Percentiles rank a stretch among this genome's conserved stretches.
Evolutionary conservation across 2,113 vertebrate species (phyloP).

Genomic region (Pseudorectes ferrugineus): DNA sequence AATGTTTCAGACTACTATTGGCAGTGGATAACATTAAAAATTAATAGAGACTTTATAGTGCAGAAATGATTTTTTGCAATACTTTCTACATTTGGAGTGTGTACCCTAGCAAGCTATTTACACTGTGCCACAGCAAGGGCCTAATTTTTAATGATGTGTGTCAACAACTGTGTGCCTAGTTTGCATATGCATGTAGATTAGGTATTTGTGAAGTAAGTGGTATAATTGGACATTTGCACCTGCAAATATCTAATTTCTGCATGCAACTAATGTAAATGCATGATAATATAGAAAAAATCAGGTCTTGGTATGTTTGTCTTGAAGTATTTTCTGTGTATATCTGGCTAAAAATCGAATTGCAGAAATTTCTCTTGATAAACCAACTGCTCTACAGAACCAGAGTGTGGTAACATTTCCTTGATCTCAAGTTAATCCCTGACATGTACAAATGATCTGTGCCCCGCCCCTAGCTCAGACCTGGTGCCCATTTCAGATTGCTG

Average conservation of each 20-base stretch:
- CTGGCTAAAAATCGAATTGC: neutral
- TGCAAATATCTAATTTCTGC: constrained; percentile 56
- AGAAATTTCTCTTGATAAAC: neutral
- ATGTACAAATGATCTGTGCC: neutral
- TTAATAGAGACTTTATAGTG: neutral
- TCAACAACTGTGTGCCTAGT: constrained; percentile 57
- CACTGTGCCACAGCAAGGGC: constrained; percentile 62
- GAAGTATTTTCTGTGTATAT: neutral
- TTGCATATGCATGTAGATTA: constrained; percentile 65
- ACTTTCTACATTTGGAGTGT: constrained; percentile 32
- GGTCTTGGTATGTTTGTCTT: neutral
- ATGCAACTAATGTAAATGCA: constrained; percentile 26
- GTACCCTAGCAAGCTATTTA: constrained; percentile 61
- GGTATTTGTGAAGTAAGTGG: constrained; percentile 62
- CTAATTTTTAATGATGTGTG: constrained; percentile 67
- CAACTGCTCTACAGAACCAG: neutral
- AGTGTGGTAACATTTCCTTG: neutral
- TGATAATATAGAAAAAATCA: constrained; percentile 9
- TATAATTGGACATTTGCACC: constrained; percentile 66
- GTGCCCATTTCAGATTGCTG: neutral
- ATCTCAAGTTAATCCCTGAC: neutral
- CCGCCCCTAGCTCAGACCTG: neutral
- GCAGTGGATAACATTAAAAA: neutral
- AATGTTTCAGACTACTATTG: neutral
- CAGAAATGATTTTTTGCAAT: constrained; percentile 1